Evolutionary conservation across 2,888 invertebrate genomes (phyloP), one percentile per base, ranked within the genome.

Genomic region (Phyto melanocephala): DNA sequence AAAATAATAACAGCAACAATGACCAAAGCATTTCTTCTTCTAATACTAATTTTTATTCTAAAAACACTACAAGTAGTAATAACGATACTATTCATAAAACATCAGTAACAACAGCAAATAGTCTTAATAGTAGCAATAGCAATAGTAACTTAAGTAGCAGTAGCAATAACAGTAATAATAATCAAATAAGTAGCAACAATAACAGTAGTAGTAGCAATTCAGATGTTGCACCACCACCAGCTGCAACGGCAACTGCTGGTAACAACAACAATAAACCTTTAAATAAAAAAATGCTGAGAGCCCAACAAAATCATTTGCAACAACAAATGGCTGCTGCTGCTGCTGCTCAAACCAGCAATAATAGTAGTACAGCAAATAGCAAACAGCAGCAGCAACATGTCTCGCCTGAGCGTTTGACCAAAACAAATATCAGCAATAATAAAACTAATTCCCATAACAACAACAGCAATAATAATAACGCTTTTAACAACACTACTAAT

Each of bases 241-340:
- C 78, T 60, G 47, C 63, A 20, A 75, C 62, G 15, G 3, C 77
- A 68, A 67, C 71, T 79, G 54, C 84, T 28, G 6, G 28, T 28
- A 84, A 45, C 85, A 82, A 70, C 80, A 33, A 71, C 72, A 70
- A 35, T 74, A 88, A 88, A 79, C 90, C 90, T 11, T 84, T 91
- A 22, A 91, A 91, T 85, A 91, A 91, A 70, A 91, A 91, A 87
- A 87, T 91, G 87, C 80, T 91, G 84, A 89, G 90, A 72, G 91
- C 91, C 1, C 91, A 91, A 80, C 91, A 91, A 82, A 86, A 89
- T 52, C 91, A 89, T 75, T 88, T 87, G 81, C 87, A 90, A 79
- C 90, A 87, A 63, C 87, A 83, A 50, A 81, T 75, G 60, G 77
- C 84, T 81, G 68, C 85, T 76, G 77, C 84, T 81, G 68, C 85